phyloP scores from a whole-genome alignment of 2,888 invertebrate species.

The Phalangium opilio region DNA sequence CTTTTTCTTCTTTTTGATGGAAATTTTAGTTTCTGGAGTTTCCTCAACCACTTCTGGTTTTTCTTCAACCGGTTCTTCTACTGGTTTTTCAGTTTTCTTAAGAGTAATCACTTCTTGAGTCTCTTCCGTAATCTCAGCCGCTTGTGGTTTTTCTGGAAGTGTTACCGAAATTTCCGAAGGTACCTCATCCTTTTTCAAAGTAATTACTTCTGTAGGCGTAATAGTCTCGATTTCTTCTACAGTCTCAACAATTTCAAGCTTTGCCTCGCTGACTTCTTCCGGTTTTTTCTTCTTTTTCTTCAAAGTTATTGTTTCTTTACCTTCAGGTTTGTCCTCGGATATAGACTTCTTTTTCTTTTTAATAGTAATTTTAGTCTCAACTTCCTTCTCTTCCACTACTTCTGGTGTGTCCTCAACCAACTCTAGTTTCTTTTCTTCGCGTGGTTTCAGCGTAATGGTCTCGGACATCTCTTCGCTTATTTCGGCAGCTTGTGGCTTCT shows the following conservation, averaged over 20 bases:
- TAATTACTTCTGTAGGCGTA: too few species aligned
- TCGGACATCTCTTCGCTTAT: too few species aligned
- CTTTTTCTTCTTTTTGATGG: conserved; percentile 23
- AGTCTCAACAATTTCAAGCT: too few species aligned
- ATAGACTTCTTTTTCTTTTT: conserved; percentile 1
- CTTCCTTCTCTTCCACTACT: too few species aligned
- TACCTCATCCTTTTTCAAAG: not conserved
- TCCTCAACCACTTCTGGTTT: conserved; percentile 10
- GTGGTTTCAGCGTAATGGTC: too few species aligned
- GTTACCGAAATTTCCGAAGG: not conserved
- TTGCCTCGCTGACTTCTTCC: too few species aligned
- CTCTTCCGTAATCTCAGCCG: conserved; percentile 8
- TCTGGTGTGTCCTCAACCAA: too few species aligned
- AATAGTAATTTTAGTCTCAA: conserved; percentile 6
- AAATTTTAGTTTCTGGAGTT: conserved; percentile 10
- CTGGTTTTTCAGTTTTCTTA: conserved; percentile 17
- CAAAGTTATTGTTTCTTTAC: too few species aligned
- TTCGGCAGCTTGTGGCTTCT: conserved; percentile 11
- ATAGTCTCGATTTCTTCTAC: too few species aligned
- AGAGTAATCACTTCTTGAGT: conserved; percentile 6
- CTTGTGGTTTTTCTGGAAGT: conserved; percentile 8
- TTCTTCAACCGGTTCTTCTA: not conserved
- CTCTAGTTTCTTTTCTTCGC: too few species aligned
- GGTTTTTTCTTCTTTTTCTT: too few species aligned
- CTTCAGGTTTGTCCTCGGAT: not conserved